A percentile compares a stretch with the other conserved stretches of the same genome.
Conservation (phyloP, 2,797 vertebrate species). For the Meriones psammophilus region DNA sequence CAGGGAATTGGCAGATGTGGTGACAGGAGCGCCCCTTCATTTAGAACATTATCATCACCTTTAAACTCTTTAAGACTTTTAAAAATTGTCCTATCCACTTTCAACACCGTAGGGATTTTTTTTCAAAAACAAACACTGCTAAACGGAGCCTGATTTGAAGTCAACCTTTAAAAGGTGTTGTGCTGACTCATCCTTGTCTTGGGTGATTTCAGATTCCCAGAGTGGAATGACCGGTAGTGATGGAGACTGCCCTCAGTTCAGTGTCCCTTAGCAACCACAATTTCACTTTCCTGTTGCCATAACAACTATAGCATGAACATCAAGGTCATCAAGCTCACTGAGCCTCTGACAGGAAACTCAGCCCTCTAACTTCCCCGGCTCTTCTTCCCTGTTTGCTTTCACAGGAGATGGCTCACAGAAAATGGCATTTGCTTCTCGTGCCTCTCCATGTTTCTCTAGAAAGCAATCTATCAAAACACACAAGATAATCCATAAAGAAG, state of each 20-base stretch:
- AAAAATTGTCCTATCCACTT: constrained; percentile 11
- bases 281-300: constrained; percentile 92
- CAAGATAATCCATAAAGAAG: constrained; percentile 42
- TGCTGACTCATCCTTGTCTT: constrained; percentile 86
- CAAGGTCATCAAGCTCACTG: constrained; percentile 91
- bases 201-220: constrained; percentile 84
- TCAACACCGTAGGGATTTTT: constrained; percentile 50
- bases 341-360: constrained; percentile 86
- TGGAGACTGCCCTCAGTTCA: constrained; percentile 85
- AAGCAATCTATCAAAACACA: constrained; percentile 62
- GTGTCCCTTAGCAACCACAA: constrained; percentile 88
- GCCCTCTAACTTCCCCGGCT: constrained; percentile 81
- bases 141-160: constrained; percentile 55
- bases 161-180: constrained; percentile 55
- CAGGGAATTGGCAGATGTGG: not conserved
- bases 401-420: constrained; percentile 82
- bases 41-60: not conserved
- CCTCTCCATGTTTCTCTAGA: constrained; percentile 4
- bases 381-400: constrained; percentile 85
- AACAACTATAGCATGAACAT: constrained; percentile 91
- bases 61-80: constrained; percentile 33
- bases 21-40: not conserved
- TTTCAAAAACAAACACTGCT: constrained; percentile 43
- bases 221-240: constrained; percentile 87
- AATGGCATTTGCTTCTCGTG: constrained; percentile 78